Conservation (phyloP, 1,140 invertebrate species). For the Caenorhabditis tropicalis region DNA sequence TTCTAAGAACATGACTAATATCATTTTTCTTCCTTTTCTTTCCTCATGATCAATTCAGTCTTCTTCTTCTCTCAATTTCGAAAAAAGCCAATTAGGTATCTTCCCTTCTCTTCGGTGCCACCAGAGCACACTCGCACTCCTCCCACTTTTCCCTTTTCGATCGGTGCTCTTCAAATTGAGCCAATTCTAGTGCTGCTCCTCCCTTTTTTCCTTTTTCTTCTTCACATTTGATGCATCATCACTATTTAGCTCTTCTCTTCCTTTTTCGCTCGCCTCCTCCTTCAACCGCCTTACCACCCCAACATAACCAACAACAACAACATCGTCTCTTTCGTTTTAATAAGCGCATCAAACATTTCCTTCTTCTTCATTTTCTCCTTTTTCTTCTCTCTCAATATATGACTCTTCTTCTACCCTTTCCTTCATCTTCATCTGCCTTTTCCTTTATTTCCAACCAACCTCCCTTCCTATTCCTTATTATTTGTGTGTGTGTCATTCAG, state of each 20-base stretch:
- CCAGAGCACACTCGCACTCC: not conserved
- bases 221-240: not conserved
- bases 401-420: not conserved
- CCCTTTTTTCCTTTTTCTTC: not conserved
- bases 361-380: not conserved
- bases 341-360: not conserved
- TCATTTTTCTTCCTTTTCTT: too few species aligned
- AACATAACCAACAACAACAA: too few species aligned
- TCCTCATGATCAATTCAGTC: too few species aligned
- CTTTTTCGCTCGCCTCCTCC: not conserved
- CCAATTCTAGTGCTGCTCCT: not conserved
- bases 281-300: not conserved
- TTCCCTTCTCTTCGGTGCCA: not conserved
- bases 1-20: too few species aligned
- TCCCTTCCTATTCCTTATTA: not conserved
- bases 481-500: too few species aligned
- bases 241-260: not conserved
- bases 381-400: not conserved
- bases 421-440: not conserved
- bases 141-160: not conserved
- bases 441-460: not conserved
- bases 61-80: too few species aligned
- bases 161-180: conserved; percentile 22
- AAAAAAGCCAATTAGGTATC: not conserved
- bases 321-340: not conserved